These are phyloP conservation scores for Andrena hattorfiana DNA, from an alignment of 2,888 invertebrate genomes.

Conservation along the genomic window DNA sequence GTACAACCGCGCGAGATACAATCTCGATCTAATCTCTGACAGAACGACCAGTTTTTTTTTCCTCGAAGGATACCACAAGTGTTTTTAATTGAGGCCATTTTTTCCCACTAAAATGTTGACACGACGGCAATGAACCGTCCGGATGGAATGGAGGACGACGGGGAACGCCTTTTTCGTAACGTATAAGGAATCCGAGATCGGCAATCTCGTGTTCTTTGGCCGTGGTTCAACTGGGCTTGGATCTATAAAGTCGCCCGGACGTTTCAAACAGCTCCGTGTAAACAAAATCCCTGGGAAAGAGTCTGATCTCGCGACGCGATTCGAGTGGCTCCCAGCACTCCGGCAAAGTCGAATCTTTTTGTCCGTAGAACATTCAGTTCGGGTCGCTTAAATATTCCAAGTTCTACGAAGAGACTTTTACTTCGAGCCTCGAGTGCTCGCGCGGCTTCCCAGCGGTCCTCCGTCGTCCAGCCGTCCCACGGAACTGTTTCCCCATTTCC, in stretches of 20 bases:
- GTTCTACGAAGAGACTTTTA: not conserved
- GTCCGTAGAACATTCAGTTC: not conserved
- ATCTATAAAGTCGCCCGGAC: not conserved
- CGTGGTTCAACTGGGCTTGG: not conserved
- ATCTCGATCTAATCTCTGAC: conserved; percentile 14
- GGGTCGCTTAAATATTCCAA: not conserved
- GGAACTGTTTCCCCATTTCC: not conserved
- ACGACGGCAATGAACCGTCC: not conserved
- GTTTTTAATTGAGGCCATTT: not conserved
- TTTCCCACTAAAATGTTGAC: not conserved
- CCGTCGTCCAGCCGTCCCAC: not conserved
- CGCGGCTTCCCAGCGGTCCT: not conserved
- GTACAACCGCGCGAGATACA: conserved; percentile 20
- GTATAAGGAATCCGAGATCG: not conserved
- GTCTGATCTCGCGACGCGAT: not conserved
- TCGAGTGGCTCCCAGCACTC: not conserved
- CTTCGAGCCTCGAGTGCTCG: not conserved
- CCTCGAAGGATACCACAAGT: not conserved
- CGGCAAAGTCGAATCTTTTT: not conserved
- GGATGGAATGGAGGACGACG: not conserved
- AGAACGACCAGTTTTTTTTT: not conserved
- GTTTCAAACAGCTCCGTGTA: not conserved
- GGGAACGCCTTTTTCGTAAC: conserved; percentile 4
- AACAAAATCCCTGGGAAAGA: not conserved
- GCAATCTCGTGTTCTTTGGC: not conserved